These are phyloP conservation scores for Eolophus roseicapilla DNA, from an alignment of 2,113 vertebrate genomes.

Conservation along the genomic window DNA sequence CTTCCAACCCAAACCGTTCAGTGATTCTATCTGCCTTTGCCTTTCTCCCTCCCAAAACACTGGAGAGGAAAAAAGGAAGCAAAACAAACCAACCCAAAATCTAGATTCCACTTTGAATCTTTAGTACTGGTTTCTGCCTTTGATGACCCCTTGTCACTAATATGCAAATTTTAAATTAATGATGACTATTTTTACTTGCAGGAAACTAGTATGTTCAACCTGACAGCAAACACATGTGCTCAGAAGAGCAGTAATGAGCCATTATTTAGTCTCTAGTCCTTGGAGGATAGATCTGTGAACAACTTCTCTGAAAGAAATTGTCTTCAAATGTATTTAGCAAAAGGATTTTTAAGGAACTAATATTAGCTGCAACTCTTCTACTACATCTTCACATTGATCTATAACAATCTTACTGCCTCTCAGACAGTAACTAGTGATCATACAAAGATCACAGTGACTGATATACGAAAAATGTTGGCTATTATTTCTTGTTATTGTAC, in stretches of 20 bases:
- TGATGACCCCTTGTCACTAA: neutral
- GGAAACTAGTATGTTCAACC: neutral
- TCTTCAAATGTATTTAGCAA: neutral
- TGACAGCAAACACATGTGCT: neutral
- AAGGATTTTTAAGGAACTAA: neutral
- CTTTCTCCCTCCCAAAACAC: neutral
- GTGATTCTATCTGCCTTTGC: neutral
- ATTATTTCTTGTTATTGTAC: neutral
- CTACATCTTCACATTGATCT: neutral
- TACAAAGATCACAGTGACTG: neutral
- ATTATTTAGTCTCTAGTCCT: neutral
- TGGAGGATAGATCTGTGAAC: neutral
- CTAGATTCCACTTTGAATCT: neutral
- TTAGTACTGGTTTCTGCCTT: neutral
- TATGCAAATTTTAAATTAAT: neutral
- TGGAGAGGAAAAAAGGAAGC: no score
- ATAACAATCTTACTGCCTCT: neutral
- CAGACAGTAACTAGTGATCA: neutral
- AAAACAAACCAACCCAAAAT: neutral
- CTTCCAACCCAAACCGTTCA: neutral
- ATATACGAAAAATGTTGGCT: neutral
- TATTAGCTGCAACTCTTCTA: neutral
- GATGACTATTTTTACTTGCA: neutral
- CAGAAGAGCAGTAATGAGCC: neutral
- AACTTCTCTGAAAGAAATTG: neutral